Base-by-base conservation (phyloP, 2,888 invertebrate genomes). In the Ypsolopha scabrella region DNA sequence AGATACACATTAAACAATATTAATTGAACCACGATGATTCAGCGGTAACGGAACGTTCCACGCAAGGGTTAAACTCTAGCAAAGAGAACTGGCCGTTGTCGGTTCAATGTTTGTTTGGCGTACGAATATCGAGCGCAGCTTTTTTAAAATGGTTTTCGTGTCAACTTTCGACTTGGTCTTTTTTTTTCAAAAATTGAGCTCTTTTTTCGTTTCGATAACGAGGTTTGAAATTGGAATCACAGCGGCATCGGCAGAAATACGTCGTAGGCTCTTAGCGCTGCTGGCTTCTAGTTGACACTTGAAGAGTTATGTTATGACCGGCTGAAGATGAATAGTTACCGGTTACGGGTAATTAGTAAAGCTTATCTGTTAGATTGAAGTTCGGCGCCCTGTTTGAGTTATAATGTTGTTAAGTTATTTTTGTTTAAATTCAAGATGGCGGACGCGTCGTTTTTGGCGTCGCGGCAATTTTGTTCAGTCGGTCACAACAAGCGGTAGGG, bases 161-260 rank as follows among this genome's bases (percentile, higher is more conserved):
- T 48, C 48, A 58, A 60, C 63, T 59, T 64, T 63, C 58, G 55
- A 59, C 60, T 62, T 58, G 61, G 55, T 55, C 56, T 54, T 59
- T 45, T 59, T 45, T 51, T 44, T 43, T 37, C 37, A 37, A 45
- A 39, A 53, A 53, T 53, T 62, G 62, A 60, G 56, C 48, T 60
- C 58, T 68, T 71, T 70, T 75, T 72, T 69, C 59, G 55, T 54
- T 48, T 60, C 70, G 70, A 72, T 80, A 79, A 80, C 75, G 72
- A 81, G 77, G 74, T 80, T 81, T 75, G 75, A 80, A 80, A 80
- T 78, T 79, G 72, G 75, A 79, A 79, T 72, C 74, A 72, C 70
- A 69, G 59, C 67, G 71, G 67, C 71, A n/a, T n/a, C n/a, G 70
- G 72, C 72, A 71, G 65, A n/a, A n/a, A n/a, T n/a, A n/a, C n/a